phyloP scores from a whole-genome alignment of 2,888 invertebrate genomes.

The Mactromeris polynyma region DNA sequence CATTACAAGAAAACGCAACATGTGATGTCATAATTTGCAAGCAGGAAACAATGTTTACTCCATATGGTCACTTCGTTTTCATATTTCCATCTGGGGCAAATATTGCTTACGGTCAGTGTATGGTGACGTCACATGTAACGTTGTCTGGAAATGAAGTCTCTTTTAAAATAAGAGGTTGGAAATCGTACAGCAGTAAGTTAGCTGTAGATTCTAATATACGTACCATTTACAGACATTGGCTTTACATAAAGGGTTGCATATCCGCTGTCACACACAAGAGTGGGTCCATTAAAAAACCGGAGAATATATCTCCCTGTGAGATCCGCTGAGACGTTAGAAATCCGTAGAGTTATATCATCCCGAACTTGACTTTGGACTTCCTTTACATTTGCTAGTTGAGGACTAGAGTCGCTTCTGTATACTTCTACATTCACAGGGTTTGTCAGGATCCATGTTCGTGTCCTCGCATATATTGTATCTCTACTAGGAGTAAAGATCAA shows the following conservation, averaged over 20 bases:
- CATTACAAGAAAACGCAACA: too few relatives aligned
- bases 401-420: neutral
- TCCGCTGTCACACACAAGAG: neutral
- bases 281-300: neutral
- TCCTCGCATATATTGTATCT: neutral
- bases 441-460: neutral
- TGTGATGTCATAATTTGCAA: too few relatives aligned
- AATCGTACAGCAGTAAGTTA: too few relatives aligned
- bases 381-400: neutral
- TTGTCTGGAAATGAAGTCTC: too few relatives aligned
- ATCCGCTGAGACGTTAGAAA: neutral
- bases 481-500: neutral
- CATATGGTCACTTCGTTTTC: too few relatives aligned
- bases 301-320: neutral
- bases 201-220: too few relatives aligned
- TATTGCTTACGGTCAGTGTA: too few relatives aligned
- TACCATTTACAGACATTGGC: neutral
- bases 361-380: neutral
- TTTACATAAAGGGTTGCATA: neutral
- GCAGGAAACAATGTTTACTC: too few relatives aligned
- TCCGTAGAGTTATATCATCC: neutral
- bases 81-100: too few relatives aligned
- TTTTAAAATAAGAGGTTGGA: too few relatives aligned
- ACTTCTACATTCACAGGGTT: neutral
- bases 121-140: too few relatives aligned